These are phyloP conservation scores for Leptoteleia sp. DNA, from an alignment of 1,140 invertebrate genomes.

Conservation along the genomic window DNA sequence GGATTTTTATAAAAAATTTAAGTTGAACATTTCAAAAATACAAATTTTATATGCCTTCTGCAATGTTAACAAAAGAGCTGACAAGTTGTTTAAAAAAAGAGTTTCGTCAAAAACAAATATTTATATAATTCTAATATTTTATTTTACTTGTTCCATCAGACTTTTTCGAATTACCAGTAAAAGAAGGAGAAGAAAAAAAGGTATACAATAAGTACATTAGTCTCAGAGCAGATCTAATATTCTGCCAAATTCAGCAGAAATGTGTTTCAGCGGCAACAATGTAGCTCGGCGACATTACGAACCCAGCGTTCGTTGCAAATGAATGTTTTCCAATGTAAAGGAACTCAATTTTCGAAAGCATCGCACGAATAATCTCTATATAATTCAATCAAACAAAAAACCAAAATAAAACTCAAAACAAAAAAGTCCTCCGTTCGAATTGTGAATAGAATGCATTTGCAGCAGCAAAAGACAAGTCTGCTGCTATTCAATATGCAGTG, in stretches of 20 bases:
- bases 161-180: too few species aligned
- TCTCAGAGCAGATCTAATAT: too few species aligned
- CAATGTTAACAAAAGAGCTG: too few species aligned
- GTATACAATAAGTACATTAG: too few species aligned
- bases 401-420: constrained; percentile 42
- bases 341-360: constrained; percentile 36
- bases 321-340: constrained; percentile 37
- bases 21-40: too few species aligned
- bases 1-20: too few species aligned
- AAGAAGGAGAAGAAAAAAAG: too few species aligned
- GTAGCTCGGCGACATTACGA: constrained; percentile 1
- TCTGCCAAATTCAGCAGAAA: constrained; percentile 1
- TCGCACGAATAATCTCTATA: constrained; percentile 50
- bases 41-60: too few species aligned
- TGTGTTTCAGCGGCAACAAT: constrained; percentile 8
- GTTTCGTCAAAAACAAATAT: too few species aligned
- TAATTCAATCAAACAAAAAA: constrained; percentile 55
- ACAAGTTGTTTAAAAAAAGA: too few species aligned
- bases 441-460: constrained; percentile 51
- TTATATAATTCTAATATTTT: too few species aligned
- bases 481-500: constrained; percentile 64
- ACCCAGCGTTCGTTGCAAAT: constrained; percentile 12
- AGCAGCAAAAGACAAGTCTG: constrained; percentile 45
- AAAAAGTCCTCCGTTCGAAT: constrained; percentile 50
- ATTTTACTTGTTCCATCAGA: too few species aligned